Evolutionary conservation across 2,888 invertebrate species (phyloP).

Genomic region (Boloria selene): DNA sequence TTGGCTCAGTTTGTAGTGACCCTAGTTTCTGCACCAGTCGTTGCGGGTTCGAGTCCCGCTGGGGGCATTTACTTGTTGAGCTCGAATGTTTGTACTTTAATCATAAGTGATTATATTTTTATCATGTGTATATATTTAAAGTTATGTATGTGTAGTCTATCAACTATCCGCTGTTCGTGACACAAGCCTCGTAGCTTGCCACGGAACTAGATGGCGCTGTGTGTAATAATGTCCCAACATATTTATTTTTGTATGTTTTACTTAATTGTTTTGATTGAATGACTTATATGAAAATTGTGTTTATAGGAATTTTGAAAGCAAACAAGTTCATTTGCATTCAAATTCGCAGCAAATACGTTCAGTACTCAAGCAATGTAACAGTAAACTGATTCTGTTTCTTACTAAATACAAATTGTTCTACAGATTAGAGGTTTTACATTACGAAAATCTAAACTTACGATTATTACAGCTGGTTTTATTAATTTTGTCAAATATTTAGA

Average conservation of each 20-base stretch:
- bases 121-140: no score
- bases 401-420: constrained; percentile 35
- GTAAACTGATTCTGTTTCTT: constrained; percentile 26
- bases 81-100: no score
- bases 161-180: no score
- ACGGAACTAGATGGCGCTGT: no score
- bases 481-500: constrained; percentile 16
- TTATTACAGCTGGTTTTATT: constrained; percentile 8
- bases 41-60: no score
- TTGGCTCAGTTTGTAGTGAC: no score
- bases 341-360: constrained; percentile 11
- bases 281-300: constrained; percentile 9
- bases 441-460: constrained; percentile 19
- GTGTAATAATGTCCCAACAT: no score
- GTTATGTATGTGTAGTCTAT: no score
- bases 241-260: not conserved
- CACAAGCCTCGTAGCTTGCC: no score
- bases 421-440: constrained; percentile 26
- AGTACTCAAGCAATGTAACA: constrained; percentile 12
- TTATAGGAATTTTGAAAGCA: constrained; percentile 16
- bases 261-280: not conserved
- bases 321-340: constrained; percentile 29
- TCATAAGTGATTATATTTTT: no score
- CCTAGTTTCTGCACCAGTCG: no score
- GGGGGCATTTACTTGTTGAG: no score